Conservation (phyloP, 1,140 invertebrate genomes). For the Nebria ingens region DNA sequence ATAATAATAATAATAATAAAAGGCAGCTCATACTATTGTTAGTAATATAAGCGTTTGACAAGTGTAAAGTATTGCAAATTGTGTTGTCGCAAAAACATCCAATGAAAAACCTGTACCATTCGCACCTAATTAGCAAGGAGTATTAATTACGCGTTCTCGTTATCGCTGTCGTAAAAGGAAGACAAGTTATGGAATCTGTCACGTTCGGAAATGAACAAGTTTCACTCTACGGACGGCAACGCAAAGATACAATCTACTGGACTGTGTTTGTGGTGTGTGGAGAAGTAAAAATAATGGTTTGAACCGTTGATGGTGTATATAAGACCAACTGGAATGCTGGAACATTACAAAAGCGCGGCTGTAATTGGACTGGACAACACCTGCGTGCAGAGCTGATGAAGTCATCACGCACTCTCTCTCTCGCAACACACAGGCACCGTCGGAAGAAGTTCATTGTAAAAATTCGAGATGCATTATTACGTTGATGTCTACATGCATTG, state of each 20-base stretch:
- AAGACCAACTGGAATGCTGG: not conserved
- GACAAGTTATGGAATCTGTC: not conserved
- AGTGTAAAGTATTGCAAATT: no score
- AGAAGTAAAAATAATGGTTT: not conserved
- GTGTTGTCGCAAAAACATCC: not conserved
- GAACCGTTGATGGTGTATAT: not conserved
- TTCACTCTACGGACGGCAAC: not conserved
- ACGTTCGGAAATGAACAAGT: not conserved
- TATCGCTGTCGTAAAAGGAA: no score
- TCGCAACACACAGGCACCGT: not conserved
- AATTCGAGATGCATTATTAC: not conserved
- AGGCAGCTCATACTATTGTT: no score
- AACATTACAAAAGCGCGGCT: not conserved
- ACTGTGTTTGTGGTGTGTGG: not conserved
- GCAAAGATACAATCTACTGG: not conserved
- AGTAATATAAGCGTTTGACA: no score
- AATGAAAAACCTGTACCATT: not conserved
- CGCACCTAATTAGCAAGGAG: not conserved
- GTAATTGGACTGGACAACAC: not conserved
- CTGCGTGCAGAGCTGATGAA: not conserved
- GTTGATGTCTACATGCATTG: no score
- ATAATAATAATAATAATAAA: no score
- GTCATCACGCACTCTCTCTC: not conserved
- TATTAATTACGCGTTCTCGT: not conserved
- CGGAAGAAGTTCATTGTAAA: not conserved